Base-by-base conservation (phyloP, 2,113 vertebrate species). In the Edolisoma coerulescens region DNA sequence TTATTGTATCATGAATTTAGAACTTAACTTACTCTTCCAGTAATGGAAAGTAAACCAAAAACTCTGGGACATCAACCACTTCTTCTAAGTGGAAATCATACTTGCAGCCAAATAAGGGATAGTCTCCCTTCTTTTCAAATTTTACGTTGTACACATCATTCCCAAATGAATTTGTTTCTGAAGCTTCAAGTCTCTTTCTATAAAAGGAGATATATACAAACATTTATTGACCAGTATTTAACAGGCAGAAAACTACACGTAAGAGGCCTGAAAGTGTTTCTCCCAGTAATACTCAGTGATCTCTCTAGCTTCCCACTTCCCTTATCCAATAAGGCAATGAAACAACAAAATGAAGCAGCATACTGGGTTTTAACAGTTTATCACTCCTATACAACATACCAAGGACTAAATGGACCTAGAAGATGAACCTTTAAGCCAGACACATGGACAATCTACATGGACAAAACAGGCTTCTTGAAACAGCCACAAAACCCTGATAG, bases 31-130 rank as follows among this genome's bases (percentile, higher is more conserved):
- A 99, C 99, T 99, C 99, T 95, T 98, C 98, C 41, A 99, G 96
- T 37, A 99, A 97, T 10, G 99, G 99, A 91, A 99, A 99, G 96
- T 99, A 99, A 85, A 99, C 99, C 69, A 99, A 98, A 96, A 99
- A 99, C 96, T 99, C 99, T 0, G 99, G 99, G 12, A 99, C 99
- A 81, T 99, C 97, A 79, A 99, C 99, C 9, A 99, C 99, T 37
- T 98, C 99, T 97, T 99, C 99, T 49, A 99, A 98, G 94, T 98
- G 99, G 96, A 99, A 99, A 96, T 99, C 98, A 85, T 99, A 99
- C 96, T 99, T 99, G 97, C 99, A 99, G 81, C 99, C 99, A 82
- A 99, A 99, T 84, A 99, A 98, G 16, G 99, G 98, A 74, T 99
- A 99, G 16, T 97, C 97, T 60, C 98, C 99, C 91, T 99, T 99